Conservation (phyloP, 2,888 invertebrate genomes). For the Ophioninae sp. region DNA sequence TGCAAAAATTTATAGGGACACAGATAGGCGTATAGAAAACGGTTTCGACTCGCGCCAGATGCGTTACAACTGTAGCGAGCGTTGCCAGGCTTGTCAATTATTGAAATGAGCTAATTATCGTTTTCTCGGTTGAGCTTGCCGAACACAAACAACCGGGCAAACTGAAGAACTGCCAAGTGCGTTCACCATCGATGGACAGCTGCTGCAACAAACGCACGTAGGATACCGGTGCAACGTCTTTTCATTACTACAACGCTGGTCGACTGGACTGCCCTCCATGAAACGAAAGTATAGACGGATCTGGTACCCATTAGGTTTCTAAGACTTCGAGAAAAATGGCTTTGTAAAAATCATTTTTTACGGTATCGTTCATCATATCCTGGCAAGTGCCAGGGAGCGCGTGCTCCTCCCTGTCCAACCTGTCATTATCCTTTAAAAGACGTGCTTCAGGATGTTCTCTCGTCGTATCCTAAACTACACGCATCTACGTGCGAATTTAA, state of each 20-base stretch:
- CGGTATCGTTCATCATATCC: conserved; percentile 62
- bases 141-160: not conserved
- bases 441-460: conserved; percentile 40
- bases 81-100: conserved; percentile 78
- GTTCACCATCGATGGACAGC: conserved; percentile 70
- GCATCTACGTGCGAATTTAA: not conserved
- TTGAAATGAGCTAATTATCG: conserved; percentile 81
- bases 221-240: conserved; percentile 42
- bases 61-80: conserved; percentile 72
- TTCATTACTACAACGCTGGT: conserved; percentile 40
- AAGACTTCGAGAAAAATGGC: conserved; percentile 36
- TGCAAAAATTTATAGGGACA: not conserved
- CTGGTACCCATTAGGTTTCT: conserved; percentile 27
- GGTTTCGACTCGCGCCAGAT: conserved; percentile 72
- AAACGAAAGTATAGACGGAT: conserved; percentile 29
- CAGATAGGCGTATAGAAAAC: conserved; percentile 41
- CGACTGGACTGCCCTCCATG: conserved; percentile 26
- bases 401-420: conserved; percentile 68
- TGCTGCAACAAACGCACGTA: conserved; percentile 66
- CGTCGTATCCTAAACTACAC: conserved; percentile 6
- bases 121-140: conserved; percentile 70
- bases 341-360: conserved; percentile 39
- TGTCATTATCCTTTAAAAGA: conserved; percentile 73
- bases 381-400: conserved; percentile 68
- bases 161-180: conserved; percentile 13